phyloP scores from a whole-genome alignment of 2,888 invertebrate species.

The Cheilosia impressa region DNA sequence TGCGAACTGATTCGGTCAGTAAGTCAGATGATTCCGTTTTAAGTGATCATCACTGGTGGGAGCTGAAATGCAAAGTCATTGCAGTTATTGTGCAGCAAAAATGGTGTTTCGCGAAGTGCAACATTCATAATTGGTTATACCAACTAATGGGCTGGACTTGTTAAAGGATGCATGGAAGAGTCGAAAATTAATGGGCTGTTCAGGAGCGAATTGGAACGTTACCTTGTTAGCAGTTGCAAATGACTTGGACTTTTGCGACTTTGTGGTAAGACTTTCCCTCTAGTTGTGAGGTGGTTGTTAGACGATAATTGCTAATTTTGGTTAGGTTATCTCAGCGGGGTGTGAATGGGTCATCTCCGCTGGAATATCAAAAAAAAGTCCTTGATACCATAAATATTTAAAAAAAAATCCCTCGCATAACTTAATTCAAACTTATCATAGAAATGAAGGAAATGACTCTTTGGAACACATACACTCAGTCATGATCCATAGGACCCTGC shows the following conservation, averaged over 20 bases:
- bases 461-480: no score
- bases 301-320: no score
- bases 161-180: slow-evolving; percentile 68
- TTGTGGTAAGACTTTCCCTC: neutral
- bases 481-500: no score
- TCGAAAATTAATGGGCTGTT: slow-evolving; percentile 11
- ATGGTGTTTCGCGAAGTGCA: slow-evolving; percentile 26
- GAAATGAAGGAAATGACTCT: no score
- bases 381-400: no score
- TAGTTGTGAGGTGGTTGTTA: no score
- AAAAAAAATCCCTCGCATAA: no score
- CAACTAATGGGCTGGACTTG: slow-evolving; percentile 45
- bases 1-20: slow-evolving; percentile 75
- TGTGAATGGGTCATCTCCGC: no score
- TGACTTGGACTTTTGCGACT: slow-evolving; percentile 1
- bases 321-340: no score
- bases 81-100: slow-evolving; percentile 34
- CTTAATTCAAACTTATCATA: no score
- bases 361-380: no score
- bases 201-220: slow-evolving; percentile 19
- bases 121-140: slow-evolving; percentile 45
- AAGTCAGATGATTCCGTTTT: slow-evolving; percentile 69
- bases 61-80: slow-evolving; percentile 50
- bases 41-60: slow-evolving; percentile 58
- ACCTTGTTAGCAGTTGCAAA: slow-evolving; percentile 43